Evolutionary conservation across 2,113 vertebrate species (phyloP), one percentile per base, ranked within the genome.

Genomic region (Lepisosteus osseus): DNA sequence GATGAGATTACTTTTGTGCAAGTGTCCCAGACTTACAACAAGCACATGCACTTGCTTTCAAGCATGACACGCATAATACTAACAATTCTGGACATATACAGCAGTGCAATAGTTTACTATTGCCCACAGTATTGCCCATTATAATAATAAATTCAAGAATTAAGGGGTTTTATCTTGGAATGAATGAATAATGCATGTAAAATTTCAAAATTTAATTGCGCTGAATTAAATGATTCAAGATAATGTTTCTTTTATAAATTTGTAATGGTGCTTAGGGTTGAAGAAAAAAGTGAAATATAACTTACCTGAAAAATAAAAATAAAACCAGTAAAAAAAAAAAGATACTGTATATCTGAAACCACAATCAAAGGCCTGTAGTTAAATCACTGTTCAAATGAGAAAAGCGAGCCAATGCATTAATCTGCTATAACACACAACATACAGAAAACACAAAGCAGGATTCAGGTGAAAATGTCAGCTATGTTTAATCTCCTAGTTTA

Each of bases 201-300:
- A 82, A 85, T 84, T 92, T 94, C 91, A 93, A 86, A 89, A 80
- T 87, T 85, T 81, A 92, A 89, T 91, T 93, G 92, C 79, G 83
- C 86, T 81, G 87, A 94, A 94, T 94, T 93, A 87, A 94, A 94
- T 93, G 89, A 94, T 94, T 93, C 86, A 94, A 92, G 92, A 91
- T 91, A 90, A 91, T 92, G 85, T 88, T 92, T 91, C 85, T 87
- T 93, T 91, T 90, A 92, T 91, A 89, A 92, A 93, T 89, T 87
- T 79, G 80, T 93, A 90, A 94, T 79, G 3, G 76, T 88, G 82
- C 88, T 79, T 45, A 72, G 67, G 74, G 66, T 57, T 74, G 81
- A 71, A 76, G 70, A 70, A 69, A 62, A 70, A 76, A 78, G 78
- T 78, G 65, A 76, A 77, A 78, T 70, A 77, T 85, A 87, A 73